Base-by-base conservation (phyloP, 1,140 invertebrate genomes). In the Aphidius ervi region DNA sequence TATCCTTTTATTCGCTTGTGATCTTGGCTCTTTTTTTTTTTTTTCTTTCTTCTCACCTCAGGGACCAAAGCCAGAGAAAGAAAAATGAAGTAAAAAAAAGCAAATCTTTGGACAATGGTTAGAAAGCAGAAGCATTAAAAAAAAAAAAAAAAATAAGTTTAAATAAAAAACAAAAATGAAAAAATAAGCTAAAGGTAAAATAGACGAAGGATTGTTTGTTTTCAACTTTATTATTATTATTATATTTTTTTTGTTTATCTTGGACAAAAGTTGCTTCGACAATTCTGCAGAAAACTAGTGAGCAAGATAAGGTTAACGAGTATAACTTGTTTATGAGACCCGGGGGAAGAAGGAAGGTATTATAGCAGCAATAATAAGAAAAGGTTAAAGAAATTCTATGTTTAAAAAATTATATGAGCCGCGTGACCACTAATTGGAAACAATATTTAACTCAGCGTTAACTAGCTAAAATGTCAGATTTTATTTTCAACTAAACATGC, bases 291-390 rank as follows among this genome's bases (percentile, higher is more conserved):
- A 37, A 31, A 56, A 58, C 53, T 46, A 42, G 49, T 50, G 42
- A 7, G 37, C 23, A 48, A 61, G 64, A 63, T 65, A 65, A 63
- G 58, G 58, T 60, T 65, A 59, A 63, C 59, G 56, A 63, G 58
- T 61, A 52, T 41, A 31, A 31, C 23, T 31, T 31, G 23, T 31
- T 31, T 31, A 31, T 31, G 23, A 31, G 23, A 31, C 23, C 23
- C 23, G 4, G 23, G 23, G 23, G 23, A 31, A 31, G 2, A 31
- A 4, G 4, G 4, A 31, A 31, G 23, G 23, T 31, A 31, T 31
- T 31, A 31, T 31, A 31, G 23, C 23, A 3, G 23, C 23, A 31
- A 31, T 31, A 31, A 31, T 31, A 31, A 31, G 23, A 31, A 31
- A 31, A 31, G 23, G 23, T 31, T 31, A 31, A 31, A 31, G 23